phyloP scores from a whole-genome alignment of 2,797 vertebrate genomes.

The Macropodus opercularis region DNA sequence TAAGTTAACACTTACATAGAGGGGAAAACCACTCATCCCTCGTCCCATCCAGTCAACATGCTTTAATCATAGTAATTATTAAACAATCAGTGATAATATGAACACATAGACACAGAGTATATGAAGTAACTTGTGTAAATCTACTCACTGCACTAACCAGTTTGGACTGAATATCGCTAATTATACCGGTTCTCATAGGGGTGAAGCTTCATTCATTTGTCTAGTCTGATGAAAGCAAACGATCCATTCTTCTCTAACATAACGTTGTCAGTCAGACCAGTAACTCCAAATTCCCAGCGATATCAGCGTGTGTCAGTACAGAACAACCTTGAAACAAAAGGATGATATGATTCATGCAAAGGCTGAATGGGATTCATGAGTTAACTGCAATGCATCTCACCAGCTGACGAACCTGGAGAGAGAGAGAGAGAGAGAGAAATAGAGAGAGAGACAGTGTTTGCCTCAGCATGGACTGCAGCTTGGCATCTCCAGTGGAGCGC shows the following conservation, averaged over 20 bases:
- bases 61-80: too few species aligned
- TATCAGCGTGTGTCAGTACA: too few species aligned
- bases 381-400: conserved; percentile 62
- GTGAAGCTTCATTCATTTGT: conserved; percentile 27
- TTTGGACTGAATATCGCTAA: conserved; percentile 14
- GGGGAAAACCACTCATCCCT: too few species aligned
- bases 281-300: conserved; percentile 50
- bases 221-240: conserved; percentile 26
- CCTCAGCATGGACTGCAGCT: conserved; percentile 34
- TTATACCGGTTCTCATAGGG: conserved; percentile 11
- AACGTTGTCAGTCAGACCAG: conserved; percentile 55
- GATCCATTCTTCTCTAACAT: conserved; percentile 50
- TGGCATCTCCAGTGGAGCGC: conserved; percentile 42
- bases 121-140: conserved; percentile 16
- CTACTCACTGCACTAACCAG: conserved; percentile 15
- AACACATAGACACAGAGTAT: neutral
- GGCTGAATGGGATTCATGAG: conserved; percentile 64
- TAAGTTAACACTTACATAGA: too few species aligned
- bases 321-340: conserved; percentile 62
- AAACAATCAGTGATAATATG: neutral
- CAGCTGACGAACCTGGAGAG: conserved; percentile 54
- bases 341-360: conserved; percentile 64
- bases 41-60: too few species aligned
- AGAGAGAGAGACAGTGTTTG: conserved; percentile 27
- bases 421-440: neutral